Base-by-base conservation (phyloP, 2,888 invertebrate species). In the Drosophila picticornis region DNA sequence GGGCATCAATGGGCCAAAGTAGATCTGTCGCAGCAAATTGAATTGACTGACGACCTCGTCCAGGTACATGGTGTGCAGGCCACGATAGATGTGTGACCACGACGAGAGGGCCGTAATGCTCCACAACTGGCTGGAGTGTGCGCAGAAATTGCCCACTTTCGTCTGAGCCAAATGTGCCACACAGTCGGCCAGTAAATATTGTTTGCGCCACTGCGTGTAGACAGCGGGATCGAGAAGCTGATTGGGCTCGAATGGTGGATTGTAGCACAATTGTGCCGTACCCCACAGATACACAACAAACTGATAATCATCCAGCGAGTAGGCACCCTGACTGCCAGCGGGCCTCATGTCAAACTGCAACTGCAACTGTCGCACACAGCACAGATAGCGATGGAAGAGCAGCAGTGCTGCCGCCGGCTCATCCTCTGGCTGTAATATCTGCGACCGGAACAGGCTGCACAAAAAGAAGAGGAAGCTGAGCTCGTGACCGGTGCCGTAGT, bases 201-300 rank as follows among this genome's bases (percentile, higher is more conserved):
- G 96, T 65, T 96, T 94, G 59, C 94, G 93, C 92, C 94, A 96
- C 71, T 94, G 93, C 52, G 96, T n/a, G 0, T 62, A 95, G 58
- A 97, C 95, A n/a, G 97, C 94, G 27, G 96, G 96, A 81, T 95
- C 95, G 73, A 98, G 96, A 36, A 97, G 94, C 93, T 99, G 98
- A 77, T 96, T 96, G 27, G 95, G 95, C 0, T 99, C 96, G 84
- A 99, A 95, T 75, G 96, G 95, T 3, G 96, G 95, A 90, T 97
- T 96, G 73, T 96, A 96, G 96, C 92, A 62, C n/a, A 99, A 95
- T 91, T 99, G 99, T 13, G 99, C 96, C 92, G 98, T 98, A 6
- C 99, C 99, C 98, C 98, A 99, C 91, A 99, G 96, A 90, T 99
- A 99, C 11, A 99, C 98, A 46, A 99, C 95, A 94, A 99, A 99